A percentile compares a stretch with the other conserved stretches of the same genome.
phyloP scores from a whole-genome alignment of 2,113 vertebrate species.

The Nycticorax nycticorax region DNA sequence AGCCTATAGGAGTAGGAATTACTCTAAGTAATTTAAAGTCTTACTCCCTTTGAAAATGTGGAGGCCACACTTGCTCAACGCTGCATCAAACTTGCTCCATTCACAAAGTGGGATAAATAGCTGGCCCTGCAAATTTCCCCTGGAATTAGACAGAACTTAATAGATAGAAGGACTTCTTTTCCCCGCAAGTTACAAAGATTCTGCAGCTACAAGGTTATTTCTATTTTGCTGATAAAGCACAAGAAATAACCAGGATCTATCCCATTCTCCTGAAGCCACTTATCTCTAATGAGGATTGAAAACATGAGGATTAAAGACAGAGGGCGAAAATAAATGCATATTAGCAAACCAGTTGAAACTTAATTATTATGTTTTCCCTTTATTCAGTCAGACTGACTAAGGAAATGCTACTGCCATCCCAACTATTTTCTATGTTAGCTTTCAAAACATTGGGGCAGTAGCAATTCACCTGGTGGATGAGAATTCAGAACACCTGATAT shows the following conservation, averaged over 20 bases:
- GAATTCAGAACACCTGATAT: not conserved
- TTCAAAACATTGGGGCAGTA: not conserved
- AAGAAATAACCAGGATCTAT: not conserved
- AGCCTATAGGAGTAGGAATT: not conserved
- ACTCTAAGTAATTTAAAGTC: not conserved
- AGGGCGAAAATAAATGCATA: not conserved
- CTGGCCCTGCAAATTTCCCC: not conserved
- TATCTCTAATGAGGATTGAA: not conserved
- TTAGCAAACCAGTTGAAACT: not conserved
- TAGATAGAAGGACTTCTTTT: not conserved
- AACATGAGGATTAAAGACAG: not conserved
- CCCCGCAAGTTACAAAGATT: not conserved
- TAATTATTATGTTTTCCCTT: not conserved
- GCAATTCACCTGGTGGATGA: not conserved
- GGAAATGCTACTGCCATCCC: not conserved
- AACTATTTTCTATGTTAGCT: not conserved
- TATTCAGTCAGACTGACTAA: not conserved
- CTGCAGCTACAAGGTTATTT: not conserved
- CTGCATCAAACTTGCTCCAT: not conserved
- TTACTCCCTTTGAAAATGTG: not conserved
- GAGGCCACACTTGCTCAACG: not conserved
- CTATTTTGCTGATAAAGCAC: not conserved
- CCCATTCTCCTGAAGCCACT: not conserved
- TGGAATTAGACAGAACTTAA: not conserved
- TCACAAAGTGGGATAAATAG: not conserved